phyloP scores from a whole-genome alignment of 92 coral and sea anemone genomes.

The Palythoa caribaeorum region DNA sequence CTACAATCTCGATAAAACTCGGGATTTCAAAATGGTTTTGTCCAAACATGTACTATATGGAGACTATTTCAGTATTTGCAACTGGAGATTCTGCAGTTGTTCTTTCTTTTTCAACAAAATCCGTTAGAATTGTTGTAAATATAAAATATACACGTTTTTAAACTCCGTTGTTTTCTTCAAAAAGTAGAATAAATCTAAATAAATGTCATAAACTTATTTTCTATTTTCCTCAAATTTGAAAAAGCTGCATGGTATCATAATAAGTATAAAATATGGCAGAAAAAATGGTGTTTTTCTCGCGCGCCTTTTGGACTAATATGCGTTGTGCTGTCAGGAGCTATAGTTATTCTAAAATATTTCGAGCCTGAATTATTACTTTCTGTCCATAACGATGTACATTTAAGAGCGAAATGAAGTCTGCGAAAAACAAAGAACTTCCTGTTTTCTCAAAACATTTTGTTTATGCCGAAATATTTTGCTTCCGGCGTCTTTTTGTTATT shows the following conservation, averaged over 20 bases:
- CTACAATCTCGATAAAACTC: constrained; percentile 16
- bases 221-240: constrained; percentile 31
- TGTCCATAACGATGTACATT: no score
- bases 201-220: constrained; percentile 37
- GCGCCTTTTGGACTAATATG: constrained; percentile 34
- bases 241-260: constrained; percentile 28
- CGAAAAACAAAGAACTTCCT: no score
- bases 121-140: constrained; percentile 39
- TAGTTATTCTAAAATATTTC: no score
- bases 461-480: no score
- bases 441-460: no score
- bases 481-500: no score
- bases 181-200: constrained; percentile 30
- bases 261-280: constrained; percentile 39
- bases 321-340: constrained; percentile 9
- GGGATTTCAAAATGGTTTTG: constrained; percentile 31
- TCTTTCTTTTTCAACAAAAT: constrained; percentile 33
- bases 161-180: constrained; percentile 40
- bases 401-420: no score
- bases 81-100: constrained; percentile 31
- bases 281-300: constrained; percentile 39
- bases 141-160: constrained; percentile 35
- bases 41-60: constrained; percentile 13
- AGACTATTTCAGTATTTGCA: not conserved
- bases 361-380: no score